These are phyloP conservation scores for Paracyprichromis sp. DNA, from an alignment of 2,113 vertebrate species.

Conservation along the genomic window DNA sequence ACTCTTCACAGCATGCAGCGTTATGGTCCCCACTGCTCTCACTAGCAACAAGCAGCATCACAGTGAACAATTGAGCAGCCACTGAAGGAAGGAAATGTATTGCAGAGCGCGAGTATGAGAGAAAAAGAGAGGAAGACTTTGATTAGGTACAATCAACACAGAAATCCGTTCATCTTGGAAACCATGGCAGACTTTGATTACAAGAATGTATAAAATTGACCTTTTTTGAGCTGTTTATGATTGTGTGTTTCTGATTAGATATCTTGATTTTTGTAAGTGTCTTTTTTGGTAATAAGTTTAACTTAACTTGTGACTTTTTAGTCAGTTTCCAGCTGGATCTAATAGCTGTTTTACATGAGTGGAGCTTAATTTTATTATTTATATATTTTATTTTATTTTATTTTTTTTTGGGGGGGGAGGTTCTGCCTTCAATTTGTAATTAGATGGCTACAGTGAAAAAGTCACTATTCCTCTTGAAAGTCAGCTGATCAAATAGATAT, in stretches of 20 bases:
- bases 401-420: too few relatives aligned
- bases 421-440: not conserved
- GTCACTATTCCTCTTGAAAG: not conserved
- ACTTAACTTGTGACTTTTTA: not conserved
- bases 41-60: not conserved
- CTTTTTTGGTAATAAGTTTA: not conserved
- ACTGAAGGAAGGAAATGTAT: not conserved
- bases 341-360: not conserved
- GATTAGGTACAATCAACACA: not conserved
- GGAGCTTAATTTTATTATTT: not conserved
- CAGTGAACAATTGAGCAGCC: not conserved
- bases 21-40: slow-evolving; percentile 30
- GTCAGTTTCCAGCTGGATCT: not conserved
- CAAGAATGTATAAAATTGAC: not conserved
- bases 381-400: fast-evolving
- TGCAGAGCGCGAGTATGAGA: not conserved
- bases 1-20: not conserved
- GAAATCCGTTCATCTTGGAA: not conserved
- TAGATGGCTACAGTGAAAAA: not conserved
- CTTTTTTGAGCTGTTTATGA: not conserved
- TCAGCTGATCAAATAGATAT: not conserved
- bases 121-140: not conserved
- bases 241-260: not conserved
- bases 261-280: not conserved
- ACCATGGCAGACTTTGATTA: not conserved